Conservation (phyloP, 2,797 vertebrate species). For the Steatocranus sp. region DNA sequence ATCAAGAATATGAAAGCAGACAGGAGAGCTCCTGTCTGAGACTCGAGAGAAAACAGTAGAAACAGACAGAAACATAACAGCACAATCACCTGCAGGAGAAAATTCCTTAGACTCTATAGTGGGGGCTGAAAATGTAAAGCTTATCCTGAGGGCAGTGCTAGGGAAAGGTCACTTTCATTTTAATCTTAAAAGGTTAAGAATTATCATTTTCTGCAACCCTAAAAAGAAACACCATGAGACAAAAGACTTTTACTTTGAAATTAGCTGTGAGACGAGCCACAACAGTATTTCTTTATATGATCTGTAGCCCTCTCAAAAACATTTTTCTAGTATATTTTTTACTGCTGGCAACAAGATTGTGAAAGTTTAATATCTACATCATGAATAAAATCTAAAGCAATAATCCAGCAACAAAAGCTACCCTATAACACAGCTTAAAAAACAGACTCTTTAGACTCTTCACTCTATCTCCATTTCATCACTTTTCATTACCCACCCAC, state of each 20-base stretch:
- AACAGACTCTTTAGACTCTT: not conserved
- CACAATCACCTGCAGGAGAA: not conserved
- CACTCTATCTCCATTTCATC: not conserved
- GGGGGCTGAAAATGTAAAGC: not conserved
- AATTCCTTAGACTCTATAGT: not conserved
- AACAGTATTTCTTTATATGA: not conserved
- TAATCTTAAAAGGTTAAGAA: not conserved
- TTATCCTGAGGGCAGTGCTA: not conserved
- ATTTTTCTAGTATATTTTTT: not conserved
- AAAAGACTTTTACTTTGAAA: not conserved
- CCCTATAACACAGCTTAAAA: not conserved
- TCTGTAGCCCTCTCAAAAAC: not conserved
- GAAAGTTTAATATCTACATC: not conserved
- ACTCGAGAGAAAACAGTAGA: not conserved
- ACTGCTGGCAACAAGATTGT: not conserved
- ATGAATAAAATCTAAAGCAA: not conserved
- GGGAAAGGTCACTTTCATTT: not conserved
- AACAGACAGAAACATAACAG: not conserved
- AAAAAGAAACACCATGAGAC: not conserved
- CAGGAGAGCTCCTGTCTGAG: slow-evolving; percentile 11
- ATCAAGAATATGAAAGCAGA: slow-evolving; percentile 44
- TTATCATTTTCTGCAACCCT: not conserved
- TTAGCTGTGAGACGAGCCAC: not conserved
- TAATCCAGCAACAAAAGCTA: not conserved
- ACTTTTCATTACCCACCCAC: not conserved